Evolutionary conservation across 2,888 invertebrate genomes (phyloP).

Genomic region (Plebejus anna): DNA sequence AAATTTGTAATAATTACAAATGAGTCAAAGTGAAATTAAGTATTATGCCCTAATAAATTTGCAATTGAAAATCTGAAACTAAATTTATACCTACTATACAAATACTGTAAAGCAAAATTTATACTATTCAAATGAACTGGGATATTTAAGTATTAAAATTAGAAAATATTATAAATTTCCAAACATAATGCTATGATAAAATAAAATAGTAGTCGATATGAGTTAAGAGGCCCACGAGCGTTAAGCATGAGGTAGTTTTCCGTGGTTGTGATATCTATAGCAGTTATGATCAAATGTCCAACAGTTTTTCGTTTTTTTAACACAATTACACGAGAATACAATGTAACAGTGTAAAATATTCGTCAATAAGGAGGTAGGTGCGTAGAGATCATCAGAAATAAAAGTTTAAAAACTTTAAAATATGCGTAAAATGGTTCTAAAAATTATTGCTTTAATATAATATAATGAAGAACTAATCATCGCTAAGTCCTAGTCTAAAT

Average conservation of each 20-base stretch:
- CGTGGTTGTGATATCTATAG: constrained; percentile 36
- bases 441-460: constrained; percentile 27
- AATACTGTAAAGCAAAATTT: neutral
- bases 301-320: neutral
- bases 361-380: constrained; percentile 25
- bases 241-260: constrained; percentile 37
- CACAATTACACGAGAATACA: neutral
- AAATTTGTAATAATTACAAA: neutral
- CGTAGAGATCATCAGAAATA: constrained; percentile 4
- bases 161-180: neutral
- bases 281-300: constrained; percentile 5
- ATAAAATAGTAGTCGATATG: constrained; percentile 16
- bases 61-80: neutral
- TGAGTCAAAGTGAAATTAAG: neutral
- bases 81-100: neutral
- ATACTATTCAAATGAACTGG: neutral
- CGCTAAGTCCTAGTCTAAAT: constrained; percentile 14
- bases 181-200: constrained; percentile 2
- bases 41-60: neutral
- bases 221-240: constrained; percentile 18
- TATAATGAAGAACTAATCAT: constrained; percentile 13
- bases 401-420: neutral
- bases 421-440: constrained; percentile 13
- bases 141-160: neutral
- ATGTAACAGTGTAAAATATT: neutral